phyloP scores from a whole-genome alignment of 2,797 vertebrate species.

The Pteronotus mesoamericanus region DNA sequence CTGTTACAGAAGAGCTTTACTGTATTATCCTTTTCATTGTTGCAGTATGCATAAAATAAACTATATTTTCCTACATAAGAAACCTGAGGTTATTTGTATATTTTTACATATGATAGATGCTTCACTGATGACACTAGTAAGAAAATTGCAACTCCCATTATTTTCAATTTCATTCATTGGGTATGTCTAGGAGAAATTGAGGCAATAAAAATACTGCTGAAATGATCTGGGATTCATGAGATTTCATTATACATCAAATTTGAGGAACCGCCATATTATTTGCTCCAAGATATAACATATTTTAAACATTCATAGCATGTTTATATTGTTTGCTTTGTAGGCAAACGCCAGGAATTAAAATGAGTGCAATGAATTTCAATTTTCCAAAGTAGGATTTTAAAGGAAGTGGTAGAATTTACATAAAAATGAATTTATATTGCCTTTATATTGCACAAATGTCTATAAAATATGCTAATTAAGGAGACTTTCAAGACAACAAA shows the following conservation, averaged over 20 bases:
- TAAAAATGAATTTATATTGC: conserved; percentile 22
- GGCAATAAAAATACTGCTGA: background rate
- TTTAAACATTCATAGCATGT: background rate
- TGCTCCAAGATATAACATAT: background rate
- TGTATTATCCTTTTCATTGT: background rate
- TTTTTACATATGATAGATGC: background rate
- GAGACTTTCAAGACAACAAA: background rate
- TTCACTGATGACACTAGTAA: background rate
- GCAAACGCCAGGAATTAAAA: background rate
- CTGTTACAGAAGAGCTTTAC: background rate
- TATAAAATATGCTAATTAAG: conserved; percentile 3
- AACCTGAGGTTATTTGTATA: background rate
- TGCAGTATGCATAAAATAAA: background rate
- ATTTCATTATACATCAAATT: background rate
- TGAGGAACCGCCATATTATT: background rate
- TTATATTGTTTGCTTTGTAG: background rate
- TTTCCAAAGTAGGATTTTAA: conserved; percentile 8
- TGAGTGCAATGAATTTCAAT: conserved; percentile 18
- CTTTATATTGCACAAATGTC: background rate
- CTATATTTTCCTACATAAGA: background rate
- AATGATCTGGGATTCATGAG: background rate
- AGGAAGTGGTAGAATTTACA: background rate
- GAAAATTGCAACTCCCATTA: background rate
- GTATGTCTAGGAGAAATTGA: background rate
- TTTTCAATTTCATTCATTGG: background rate